A percentile compares a stretch with the other conserved stretches of the same genome.
Evolutionary conservation across 2,113 vertebrate genomes (phyloP).

Genomic region (Monarcha castaneiventris): DNA sequence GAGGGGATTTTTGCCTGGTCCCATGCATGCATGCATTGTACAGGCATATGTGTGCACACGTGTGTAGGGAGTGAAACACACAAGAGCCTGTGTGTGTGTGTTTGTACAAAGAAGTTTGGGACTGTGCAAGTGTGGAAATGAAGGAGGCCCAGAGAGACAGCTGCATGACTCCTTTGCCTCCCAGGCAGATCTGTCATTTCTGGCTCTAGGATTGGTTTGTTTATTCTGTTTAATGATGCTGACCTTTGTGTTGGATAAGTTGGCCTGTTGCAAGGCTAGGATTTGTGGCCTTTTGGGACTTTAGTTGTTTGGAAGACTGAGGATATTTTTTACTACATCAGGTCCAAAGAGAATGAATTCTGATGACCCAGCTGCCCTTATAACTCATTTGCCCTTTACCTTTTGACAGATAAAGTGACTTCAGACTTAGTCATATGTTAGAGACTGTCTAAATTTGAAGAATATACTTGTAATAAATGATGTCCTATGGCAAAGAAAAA

Average conservation of each 20-base stretch:
- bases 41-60: rapidly evolving
- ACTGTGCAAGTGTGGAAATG: not conserved
- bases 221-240: conserved; percentile 57
- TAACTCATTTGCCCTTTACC: conserved; percentile 55
- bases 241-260: conserved; percentile 61
- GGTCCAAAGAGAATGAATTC: not conserved
- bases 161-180: not conserved
- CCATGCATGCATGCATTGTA: rapidly evolving
- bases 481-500: not conserved
- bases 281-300: conserved; percentile 44
- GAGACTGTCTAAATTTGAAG: not conserved
- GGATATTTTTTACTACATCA: not conserved
- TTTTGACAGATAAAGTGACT: conserved; percentile 43
- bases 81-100: rapidly evolving
- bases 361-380: conserved; percentile 26
- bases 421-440: conserved; percentile 24
- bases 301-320: not conserved
- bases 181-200: conserved; percentile 39
- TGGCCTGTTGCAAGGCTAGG: conserved; percentile 26
- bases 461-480: not conserved
- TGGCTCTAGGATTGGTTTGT: conserved; percentile 15
- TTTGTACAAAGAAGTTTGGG: not conserved
- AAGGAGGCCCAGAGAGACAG: not conserved
- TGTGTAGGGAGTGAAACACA: not conserved
- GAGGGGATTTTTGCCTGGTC: not conserved